A percentile compares a stretch with the other conserved stretches of the same genome.
These are phyloP conservation scores for Actinopyga echinites DNA, from an alignment of 53 echinoderm and acorn worm genomes.

Conservation along the genomic window DNA sequence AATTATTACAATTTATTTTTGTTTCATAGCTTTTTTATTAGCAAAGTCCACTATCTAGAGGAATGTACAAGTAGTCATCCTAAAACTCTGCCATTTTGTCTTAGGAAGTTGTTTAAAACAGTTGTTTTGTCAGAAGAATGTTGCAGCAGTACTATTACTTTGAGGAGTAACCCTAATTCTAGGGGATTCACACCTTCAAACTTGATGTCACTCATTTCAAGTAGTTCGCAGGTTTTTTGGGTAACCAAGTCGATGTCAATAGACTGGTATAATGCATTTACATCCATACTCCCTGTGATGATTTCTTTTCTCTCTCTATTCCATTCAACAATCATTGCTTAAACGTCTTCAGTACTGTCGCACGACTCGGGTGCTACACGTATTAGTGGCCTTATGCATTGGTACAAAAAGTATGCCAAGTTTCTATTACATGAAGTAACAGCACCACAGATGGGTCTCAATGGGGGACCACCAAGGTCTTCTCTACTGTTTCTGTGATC, in stretches of 20 bases:
- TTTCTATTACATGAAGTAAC: conserved; percentile 25
- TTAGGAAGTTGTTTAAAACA: too few species aligned
- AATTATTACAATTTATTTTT: neutral
- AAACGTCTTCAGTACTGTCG: conserved; percentile 39
- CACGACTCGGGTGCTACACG: neutral
- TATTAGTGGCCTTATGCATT: conserved; percentile 23
- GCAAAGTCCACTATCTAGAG: too few species aligned
- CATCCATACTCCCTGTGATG: neutral
- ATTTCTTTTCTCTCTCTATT: neutral
- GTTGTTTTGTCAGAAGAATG: too few species aligned
- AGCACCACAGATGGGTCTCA: conserved; percentile 41
- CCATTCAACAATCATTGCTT: neutral
- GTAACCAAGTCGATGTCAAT: conserved; percentile 23
- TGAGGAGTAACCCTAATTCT: conserved; percentile 21
- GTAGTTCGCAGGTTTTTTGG: conserved; percentile 22
- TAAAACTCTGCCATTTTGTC: too few species aligned
- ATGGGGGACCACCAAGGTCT: conserved; percentile 9
- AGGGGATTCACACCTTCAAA: conserved; percentile 10
- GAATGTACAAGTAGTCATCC: too few species aligned
- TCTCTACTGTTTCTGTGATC: conserved; percentile 18
- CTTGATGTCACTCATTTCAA: conserved; percentile 5
- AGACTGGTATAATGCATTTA: conserved; percentile 9
- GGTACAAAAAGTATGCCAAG: conserved; percentile 21
- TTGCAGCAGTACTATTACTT: neutral
- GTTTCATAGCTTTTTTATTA: too few species aligned